These are phyloP conservation scores for Agapornis roseicollis DNA, from an alignment of 2,113 vertebrate genomes.

Conservation along the genomic window DNA sequence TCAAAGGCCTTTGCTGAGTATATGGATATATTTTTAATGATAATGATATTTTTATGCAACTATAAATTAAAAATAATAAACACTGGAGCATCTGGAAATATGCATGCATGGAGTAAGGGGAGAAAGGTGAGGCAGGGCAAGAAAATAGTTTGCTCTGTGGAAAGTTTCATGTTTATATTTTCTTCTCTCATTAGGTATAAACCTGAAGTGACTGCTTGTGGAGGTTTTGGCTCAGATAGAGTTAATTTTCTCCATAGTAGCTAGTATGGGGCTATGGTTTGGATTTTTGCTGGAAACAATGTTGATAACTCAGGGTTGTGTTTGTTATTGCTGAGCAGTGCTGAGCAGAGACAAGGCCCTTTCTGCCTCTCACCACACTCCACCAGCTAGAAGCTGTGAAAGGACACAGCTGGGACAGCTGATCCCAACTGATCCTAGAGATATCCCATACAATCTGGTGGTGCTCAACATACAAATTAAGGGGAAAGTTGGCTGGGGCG, in stretches of 20 bases:
- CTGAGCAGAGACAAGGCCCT: background rate
- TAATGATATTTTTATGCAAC: background rate
- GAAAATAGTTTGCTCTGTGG: background rate
- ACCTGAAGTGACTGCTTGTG: background rate
- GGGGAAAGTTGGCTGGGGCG: accelerated
- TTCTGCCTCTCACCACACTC: background rate
- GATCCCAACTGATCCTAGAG: background rate
- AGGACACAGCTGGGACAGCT: too few relatives aligned
- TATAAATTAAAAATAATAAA: background rate
- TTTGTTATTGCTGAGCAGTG: background rate
- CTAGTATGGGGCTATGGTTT: background rate
- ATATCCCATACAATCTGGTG: too few relatives aligned
- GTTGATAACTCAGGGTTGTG: background rate
- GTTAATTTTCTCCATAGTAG: background rate
- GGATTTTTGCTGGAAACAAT: background rate
- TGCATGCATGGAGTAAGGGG: accelerated
- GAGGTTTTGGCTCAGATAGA: background rate
- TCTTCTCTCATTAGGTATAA: background rate
- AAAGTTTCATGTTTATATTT: background rate
- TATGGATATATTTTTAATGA: background rate
- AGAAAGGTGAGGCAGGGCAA: background rate
- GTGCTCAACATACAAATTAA: background rate
- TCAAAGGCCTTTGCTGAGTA: background rate
- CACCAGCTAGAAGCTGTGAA: background rate
- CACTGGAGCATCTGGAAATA: background rate